A percentile compares a stretch with the other conserved stretches of the same genome.
Conservation (phyloP, 2,113 vertebrate species). For the Bos indicus region DNA sequence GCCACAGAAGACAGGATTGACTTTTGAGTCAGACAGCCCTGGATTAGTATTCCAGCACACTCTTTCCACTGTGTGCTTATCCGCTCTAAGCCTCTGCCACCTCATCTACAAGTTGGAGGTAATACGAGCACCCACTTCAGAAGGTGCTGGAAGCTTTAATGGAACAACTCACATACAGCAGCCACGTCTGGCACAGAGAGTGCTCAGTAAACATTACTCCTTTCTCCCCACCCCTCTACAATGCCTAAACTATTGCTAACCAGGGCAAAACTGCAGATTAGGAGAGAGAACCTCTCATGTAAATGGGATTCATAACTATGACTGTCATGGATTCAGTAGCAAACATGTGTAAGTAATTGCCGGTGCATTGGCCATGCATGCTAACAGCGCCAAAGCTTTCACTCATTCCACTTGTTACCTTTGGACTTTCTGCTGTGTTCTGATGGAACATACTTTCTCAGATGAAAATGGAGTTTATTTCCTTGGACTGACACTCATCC, state of each 20-base stretch:
- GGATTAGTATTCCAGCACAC: neutral
- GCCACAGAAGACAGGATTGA: neutral
- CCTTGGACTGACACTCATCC: neutral
- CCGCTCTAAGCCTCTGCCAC: neutral
- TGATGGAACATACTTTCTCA: neutral
- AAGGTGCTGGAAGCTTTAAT: neutral
- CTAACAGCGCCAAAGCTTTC: neutral
- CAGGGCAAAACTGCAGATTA: neutral
- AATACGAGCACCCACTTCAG: neutral
- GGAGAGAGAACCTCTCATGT: neutral
- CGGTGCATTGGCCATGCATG: neutral
- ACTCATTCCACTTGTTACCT: neutral
- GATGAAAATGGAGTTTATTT: neutral
- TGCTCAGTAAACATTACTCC: neutral
- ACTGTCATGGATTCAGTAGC: neutral
- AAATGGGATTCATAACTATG: neutral
- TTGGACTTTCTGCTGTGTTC: neutral
- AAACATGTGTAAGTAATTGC: neutral
- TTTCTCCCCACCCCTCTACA: neutral
- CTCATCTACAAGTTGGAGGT: neutral
- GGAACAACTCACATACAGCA: fast-evolving
- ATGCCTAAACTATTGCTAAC: neutral
- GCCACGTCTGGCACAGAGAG: neutral
- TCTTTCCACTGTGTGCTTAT: neutral
- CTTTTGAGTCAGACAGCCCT: neutral